These are phyloP conservation scores for Trichonephila inaurata DNA, from an alignment of 1,140 invertebrate genomes.

Conservation along the genomic window DNA sequence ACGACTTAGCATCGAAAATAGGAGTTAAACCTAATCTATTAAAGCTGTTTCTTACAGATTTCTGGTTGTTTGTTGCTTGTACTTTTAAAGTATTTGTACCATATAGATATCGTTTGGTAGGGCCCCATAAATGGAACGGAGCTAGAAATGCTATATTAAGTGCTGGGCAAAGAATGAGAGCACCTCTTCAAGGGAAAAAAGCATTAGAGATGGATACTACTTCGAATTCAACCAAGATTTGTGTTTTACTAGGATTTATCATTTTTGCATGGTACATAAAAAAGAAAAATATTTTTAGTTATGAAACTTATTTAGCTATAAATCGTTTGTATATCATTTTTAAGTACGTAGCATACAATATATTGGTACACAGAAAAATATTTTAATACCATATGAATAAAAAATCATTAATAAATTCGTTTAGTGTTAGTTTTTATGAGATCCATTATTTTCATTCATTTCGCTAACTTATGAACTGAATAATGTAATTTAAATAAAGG, in stretches of 20 bases:
- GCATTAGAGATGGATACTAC: not conserved
- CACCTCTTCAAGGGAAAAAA: conserved; percentile 42
- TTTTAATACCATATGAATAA: too few relatives aligned
- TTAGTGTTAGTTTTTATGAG: too few relatives aligned
- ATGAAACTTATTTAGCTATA: too few relatives aligned
- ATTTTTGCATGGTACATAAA: conserved; percentile 12
- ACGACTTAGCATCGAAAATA: conserved; percentile 81
- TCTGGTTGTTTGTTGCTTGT: conserved; percentile 79
- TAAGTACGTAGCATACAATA: too few relatives aligned
- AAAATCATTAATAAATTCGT: too few relatives aligned
- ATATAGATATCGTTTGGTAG: conserved; percentile 82
- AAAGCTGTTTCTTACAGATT: conserved; percentile 79
- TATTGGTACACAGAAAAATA: too few relatives aligned
- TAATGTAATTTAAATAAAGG: too few relatives aligned
- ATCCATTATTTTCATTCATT: too few relatives aligned
- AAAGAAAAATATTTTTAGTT: conserved; percentile 4
- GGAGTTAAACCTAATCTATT: conserved; percentile 81
- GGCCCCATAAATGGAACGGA: conserved; percentile 81
- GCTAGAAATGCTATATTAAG: conserved; percentile 79
- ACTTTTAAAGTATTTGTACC: conserved; percentile 81
- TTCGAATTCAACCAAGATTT: not conserved
- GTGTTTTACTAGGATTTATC: too few relatives aligned
- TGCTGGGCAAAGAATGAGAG: conserved; percentile 66
- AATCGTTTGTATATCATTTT: too few relatives aligned
- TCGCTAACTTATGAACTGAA: too few relatives aligned